These are phyloP conservation scores for Salarias fasciatus DNA, from an alignment of 2,797 vertebrate species.

Conservation along the genomic window DNA sequence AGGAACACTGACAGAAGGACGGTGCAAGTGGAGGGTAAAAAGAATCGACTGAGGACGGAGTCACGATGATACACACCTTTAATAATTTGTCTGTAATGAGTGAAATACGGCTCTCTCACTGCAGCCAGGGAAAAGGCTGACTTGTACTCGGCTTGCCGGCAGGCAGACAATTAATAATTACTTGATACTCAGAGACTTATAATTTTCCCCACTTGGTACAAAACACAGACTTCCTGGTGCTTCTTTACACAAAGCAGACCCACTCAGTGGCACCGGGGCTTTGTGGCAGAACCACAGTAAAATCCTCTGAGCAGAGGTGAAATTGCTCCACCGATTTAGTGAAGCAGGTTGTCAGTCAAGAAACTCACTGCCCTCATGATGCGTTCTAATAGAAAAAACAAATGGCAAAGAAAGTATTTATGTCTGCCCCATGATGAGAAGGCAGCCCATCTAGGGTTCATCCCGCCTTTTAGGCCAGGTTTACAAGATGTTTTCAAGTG, in stretches of 20 bases:
- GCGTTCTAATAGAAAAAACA: background rate
- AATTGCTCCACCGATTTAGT: conserved; percentile 9
- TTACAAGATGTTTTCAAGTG: no score
- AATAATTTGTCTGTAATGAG: background rate
- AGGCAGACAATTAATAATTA: conserved; percentile 23
- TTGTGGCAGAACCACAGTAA: conserved; percentile 12
- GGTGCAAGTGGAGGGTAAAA: background rate
- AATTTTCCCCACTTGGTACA: background rate
- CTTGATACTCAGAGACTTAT: conserved; percentile 10
- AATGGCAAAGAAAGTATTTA: no score
- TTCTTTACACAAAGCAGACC: conserved; percentile 10
- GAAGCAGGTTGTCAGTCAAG: conserved; percentile 26
- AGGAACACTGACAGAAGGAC: no score
- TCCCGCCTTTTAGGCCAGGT: no score
- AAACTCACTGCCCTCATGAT: conserved; percentile 18
- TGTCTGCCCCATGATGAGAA: no score
- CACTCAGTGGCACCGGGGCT: conserved; percentile 9
- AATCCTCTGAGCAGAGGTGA: conserved; percentile 10
- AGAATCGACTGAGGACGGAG: background rate
- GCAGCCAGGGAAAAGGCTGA: background rate
- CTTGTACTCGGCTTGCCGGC: background rate
- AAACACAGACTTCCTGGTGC: conserved; percentile 7
- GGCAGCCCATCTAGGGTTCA: no score
- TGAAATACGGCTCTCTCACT: background rate
- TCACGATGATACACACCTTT: background rate